Conservation (phyloP, 1,140 invertebrate species). For the Dufourea novaeangliae region DNA sequence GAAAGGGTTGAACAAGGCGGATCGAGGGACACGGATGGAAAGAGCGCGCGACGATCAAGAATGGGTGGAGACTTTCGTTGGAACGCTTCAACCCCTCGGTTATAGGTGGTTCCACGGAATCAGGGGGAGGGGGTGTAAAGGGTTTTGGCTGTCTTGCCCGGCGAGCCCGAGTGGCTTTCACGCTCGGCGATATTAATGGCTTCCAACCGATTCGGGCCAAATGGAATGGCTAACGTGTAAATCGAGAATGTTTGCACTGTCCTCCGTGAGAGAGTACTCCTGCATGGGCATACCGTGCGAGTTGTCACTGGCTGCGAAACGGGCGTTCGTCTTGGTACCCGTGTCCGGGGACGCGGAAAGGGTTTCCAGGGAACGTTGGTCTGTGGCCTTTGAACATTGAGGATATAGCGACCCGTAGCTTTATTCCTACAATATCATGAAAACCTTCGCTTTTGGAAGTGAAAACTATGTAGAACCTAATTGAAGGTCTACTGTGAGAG, state of each 20-base stretch:
- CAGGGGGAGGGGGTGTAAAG: constrained; percentile 53
- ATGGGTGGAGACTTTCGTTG: neutral
- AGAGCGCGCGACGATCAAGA: neutral
- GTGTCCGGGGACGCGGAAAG: neutral
- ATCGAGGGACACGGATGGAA: neutral
- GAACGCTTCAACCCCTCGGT: constrained; percentile 36
- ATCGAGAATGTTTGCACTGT: constrained; percentile 71
- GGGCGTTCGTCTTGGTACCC: constrained; percentile 38
- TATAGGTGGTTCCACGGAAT: constrained; percentile 37
- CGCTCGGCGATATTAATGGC: constrained; percentile 68
- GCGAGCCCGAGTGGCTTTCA: constrained; percentile 64
- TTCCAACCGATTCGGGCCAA: constrained; percentile 69
- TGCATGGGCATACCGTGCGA: constrained; percentile 40
- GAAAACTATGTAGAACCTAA: too few relatives aligned
- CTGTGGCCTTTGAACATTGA: neutral
- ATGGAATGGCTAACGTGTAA: constrained; percentile 74
- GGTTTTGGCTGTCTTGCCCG: constrained; percentile 64
- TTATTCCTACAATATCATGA: neutral
- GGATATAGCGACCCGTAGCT: neutral
- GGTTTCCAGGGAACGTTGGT: neutral
- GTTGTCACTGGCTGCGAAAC: constrained; percentile 35
- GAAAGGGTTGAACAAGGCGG: neutral
- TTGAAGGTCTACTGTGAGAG: too few relatives aligned
- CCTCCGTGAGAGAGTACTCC: constrained; percentile 48
- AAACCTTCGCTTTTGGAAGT: neutral